Conservation (phyloP, 1,140 invertebrate genomes). For the Papilio dardanus region DNA sequence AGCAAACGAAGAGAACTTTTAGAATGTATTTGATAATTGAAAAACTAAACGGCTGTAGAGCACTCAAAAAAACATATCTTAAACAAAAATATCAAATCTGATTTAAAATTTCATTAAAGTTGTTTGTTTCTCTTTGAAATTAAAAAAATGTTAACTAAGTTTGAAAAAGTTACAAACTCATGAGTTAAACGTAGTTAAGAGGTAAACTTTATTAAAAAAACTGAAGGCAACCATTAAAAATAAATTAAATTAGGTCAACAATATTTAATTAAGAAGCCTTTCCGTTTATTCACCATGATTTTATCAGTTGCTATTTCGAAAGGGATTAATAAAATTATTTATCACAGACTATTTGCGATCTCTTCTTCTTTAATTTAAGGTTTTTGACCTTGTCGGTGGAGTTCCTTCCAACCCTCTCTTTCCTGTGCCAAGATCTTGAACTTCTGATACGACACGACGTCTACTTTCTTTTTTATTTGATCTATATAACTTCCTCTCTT, state of each 20-base stretch:
- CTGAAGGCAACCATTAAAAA: neutral
- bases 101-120: neutral
- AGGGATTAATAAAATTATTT: constrained; percentile 1
- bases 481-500: too few species aligned
- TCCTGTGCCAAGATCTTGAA: too few species aligned
- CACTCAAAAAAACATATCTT: neutral
- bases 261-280: neutral
- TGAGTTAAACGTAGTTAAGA: neutral
- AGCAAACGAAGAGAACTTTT: constrained; percentile 1
- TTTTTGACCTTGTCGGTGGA: too few species aligned
- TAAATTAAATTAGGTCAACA: neutral
- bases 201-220: neutral
- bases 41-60: neutral
- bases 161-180: neutral
- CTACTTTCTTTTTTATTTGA: too few species aligned
- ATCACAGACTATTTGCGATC: neutral
- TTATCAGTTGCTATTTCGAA: neutral
- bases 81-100: neutral
- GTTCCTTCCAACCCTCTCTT: too few species aligned
- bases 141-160: neutral
- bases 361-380: too few species aligned
- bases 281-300: neutral
- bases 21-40: constrained; percentile 42
- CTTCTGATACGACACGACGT: too few species aligned
- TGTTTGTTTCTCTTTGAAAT: neutral